Evolutionary conservation across 2,113 vertebrate species (phyloP).

Genomic region (Microtus ochrogaster): DNA sequence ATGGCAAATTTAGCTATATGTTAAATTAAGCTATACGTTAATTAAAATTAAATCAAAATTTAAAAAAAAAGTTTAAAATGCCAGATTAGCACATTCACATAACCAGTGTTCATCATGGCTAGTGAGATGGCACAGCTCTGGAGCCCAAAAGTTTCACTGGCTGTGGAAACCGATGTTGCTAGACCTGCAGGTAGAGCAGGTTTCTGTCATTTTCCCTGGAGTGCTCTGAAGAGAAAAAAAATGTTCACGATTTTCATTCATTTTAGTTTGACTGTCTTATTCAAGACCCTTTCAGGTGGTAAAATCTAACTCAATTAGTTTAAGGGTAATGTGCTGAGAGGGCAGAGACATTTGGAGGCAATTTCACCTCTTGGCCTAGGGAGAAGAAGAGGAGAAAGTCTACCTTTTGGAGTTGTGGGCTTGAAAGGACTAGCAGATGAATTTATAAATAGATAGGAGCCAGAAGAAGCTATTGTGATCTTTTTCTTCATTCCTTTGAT

Average conservation of each 20-base stretch:
- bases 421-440: not conserved
- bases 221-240: not conserved
- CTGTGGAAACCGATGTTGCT: not conserved
- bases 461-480: not conserved
- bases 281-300: not conserved
- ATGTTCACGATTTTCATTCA: not conserved
- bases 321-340: not conserved
- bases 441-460: not conserved
- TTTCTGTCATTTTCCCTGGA: not conserved
- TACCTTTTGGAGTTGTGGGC: not conserved
- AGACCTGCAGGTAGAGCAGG: not conserved
- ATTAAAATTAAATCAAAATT: not conserved
- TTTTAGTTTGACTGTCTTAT: not conserved
- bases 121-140: not conserved
- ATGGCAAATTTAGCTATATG: not conserved
- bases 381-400: not conserved
- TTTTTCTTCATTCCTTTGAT: not conserved
- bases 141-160: not conserved
- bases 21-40: too few relatives aligned
- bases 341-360: not conserved
- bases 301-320: not conserved
- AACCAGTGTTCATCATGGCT: not conserved
- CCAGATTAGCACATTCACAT: not conserved
- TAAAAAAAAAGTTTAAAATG: not conserved
- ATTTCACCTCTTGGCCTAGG: not conserved